Base-by-base conservation (phyloP, 2,113 vertebrate genomes). In the Macrotis lagotis region DNA sequence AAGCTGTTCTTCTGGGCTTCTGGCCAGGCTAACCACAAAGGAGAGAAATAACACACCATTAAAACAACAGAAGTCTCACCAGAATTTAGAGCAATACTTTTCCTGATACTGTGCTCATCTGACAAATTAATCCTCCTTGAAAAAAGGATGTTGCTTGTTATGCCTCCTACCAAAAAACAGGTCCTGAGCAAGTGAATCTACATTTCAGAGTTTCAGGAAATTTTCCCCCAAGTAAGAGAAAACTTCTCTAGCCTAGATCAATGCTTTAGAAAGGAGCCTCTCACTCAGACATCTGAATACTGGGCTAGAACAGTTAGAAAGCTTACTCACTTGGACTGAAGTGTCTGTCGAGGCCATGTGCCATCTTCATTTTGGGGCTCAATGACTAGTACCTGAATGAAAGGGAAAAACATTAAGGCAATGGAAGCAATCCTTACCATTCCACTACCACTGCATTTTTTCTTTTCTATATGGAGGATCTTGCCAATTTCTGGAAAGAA, bases 321-420 rank as follows among this genome's bases (percentile, higher is more conserved):
- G 92, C 28, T 48, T 51, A 97, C 98, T 99, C 98, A 99, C 99
- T 99, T 99, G 94, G 99, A 93, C 97, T 99, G 98, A 90, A 98
- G 98, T 31, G 98, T 98, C 98, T 99, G 99, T 97, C 99, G 99
- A 89, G 99, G 99, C 99, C 99, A 99, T 0, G 99, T 99, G 92
- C 99, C 99, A 98, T 99, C 99, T 96, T 99, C 99, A 96, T 99
- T 99, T 98, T 99, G 99, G 96, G 99, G 99, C 98, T 99, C 99
- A 97, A 99, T 99, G 92, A 99, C 99, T 97, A 99, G 98, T 95
- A 99, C 98, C 99, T 99, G 97, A 94, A 96, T 90, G 93, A 91
- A 98, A 95, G 93, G 91, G 47, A 96, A 95, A 97, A 22, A 31
- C 92, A 44, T 96, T 47, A 94, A 89, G 55, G 92, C 92, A 8